Evolutionary conservation across 2,113 vertebrate genomes (phyloP), one percentile per base, ranked within the genome.

Genomic region (Pholis gunnellus): DNA sequence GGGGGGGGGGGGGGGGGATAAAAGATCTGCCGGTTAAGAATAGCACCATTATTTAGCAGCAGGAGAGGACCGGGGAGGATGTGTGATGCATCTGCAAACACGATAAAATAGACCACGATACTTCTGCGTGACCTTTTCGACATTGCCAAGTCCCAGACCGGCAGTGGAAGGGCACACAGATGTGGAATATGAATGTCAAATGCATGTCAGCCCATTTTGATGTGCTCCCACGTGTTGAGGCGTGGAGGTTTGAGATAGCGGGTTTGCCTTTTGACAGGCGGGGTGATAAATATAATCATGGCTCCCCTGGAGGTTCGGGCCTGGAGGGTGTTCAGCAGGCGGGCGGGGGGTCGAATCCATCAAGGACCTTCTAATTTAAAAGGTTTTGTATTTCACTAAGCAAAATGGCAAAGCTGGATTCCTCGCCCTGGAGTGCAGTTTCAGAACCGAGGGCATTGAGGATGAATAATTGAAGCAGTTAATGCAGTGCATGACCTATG

Each of bases 381-480:
- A 61, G 82, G 84, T 89, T 90, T 92, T 93, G 86, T 84, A 81
- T 92, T 90, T 90, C 76, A 79, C 81, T 42, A 82, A 77, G 87
- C 83, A 84, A 91, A 93, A 92, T 84, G 76, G 85, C 81, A 40
- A 86, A 31, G 50, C 75, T 67, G 69, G 56, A 85, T 79, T 89
- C 66, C 78, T 83, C 65, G 56, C 64, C 83, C 75, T 40, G 67
- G 42, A 79, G 83, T 87, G 81, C 85, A 85, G 91, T 88, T 89
- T 91, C 60, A 84, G 71, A 91, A 82, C 48, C 5, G 78, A 87
- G 72, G 79, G 79, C 85, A 81, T 34, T 72, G 74, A 69, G 80
- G 76, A 91, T 94, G 87, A 94, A 94, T 93, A 93, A 94, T 92
- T 90, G 85, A 94, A 72, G 87, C 82, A 80, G 91, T 92, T 93